Evolutionary conservation across 2,113 vertebrate genomes (phyloP), one percentile per base, ranked within the genome.

Genomic region (Eleginops maclovinus): DNA sequence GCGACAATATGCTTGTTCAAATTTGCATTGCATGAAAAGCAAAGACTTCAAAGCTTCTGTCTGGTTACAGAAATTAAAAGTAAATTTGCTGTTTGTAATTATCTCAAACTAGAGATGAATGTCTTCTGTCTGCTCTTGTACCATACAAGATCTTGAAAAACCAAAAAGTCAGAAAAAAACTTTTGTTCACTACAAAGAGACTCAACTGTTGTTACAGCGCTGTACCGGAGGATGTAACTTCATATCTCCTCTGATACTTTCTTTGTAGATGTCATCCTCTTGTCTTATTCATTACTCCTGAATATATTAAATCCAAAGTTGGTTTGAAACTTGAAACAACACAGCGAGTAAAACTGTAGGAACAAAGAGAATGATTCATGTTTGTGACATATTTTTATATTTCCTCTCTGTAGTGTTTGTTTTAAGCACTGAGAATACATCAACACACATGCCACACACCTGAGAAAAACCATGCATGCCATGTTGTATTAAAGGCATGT

Each of bases 361-460:
- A 80, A 83, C 76, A 85, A 80, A 87, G 75, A 61, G 81, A 85
- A 88, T 83, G 63, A 72, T 77, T 86, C 41, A 87, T 72, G 17
- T 82, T 68, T 40, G 49, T 75, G 6, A 16, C 28, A 21, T 49
- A 63, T 66, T 62, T 69, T 40, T 49, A 28, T 77, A 58, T 14
- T 50, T 55, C 64, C 24, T 8, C 55, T 83, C 36, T 43, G 7
- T 46, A 15, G 36, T 16, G 17, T 43, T 59, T 73, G 43, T 64
- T 11, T 56, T 14, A 43, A 54, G 58, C 24, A 49, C 24, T 40
- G 61, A 28, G 17, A 53, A 36, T 49, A 28, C 60, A 61, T 21
- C 54, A 28, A 55, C 49, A 62, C 31, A 26, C 53, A 65, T 19
- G 46, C 49, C 31, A n/a, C 36, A 51, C 63, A 54, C 46, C 68